Conservation (phyloP, 1,140 invertebrate genomes). For the Heliconius eleuchia region DNA sequence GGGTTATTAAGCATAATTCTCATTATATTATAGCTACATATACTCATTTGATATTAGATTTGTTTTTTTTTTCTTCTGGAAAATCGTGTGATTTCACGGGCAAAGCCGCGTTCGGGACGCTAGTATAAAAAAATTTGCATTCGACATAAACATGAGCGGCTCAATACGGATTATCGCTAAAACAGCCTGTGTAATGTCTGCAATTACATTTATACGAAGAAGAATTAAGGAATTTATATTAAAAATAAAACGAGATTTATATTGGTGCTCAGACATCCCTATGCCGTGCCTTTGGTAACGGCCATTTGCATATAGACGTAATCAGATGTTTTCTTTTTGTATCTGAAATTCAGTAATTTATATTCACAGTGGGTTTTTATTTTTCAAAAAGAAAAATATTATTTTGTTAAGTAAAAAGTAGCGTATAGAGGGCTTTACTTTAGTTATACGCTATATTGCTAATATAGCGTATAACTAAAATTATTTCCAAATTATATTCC, state of each 20-base stretch:
- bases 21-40: not conserved
- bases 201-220: conserved; percentile 12
- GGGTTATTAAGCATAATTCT: conserved; percentile 1
- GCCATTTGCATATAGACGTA: conserved; percentile 24
- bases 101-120: no score
- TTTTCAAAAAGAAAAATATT: not conserved
- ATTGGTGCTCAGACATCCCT: conserved; percentile 15
- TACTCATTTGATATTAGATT: no score
- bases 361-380: not conserved
- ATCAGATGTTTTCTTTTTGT: conserved; percentile 16
- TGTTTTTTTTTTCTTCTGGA: no score
- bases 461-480: no score
- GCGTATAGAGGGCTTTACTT: no score
- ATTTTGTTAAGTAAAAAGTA: not conserved
- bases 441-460: no score
- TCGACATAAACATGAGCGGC: not conserved
- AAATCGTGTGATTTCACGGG: no score
- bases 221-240: conserved; percentile 19
- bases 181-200: not conserved
- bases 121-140: no score
- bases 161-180: not conserved
- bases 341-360: not conserved
- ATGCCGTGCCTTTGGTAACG: conserved; percentile 14
- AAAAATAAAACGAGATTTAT: conserved; percentile 16
- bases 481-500: no score